Conservation (phyloP, 30 jellyfish, hydroid and myxozoan genomes). For the Chrysaora quinquecirrha region DNA sequence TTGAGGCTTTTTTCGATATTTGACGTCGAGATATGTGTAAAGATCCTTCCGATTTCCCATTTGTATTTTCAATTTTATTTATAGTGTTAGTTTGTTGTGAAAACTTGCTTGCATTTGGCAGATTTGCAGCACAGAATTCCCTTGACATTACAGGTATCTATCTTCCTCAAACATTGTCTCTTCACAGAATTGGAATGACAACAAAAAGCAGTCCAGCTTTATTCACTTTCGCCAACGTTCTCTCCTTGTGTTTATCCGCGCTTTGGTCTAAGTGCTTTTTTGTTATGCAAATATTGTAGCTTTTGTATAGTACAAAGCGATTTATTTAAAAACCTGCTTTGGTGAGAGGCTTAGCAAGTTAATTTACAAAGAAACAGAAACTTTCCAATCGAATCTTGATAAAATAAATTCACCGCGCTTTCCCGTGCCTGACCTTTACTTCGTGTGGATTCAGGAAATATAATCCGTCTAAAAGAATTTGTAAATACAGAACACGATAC, state of each 20-base stretch:
- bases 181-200: neutral
- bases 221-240: neutral
- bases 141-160: constrained; percentile 28
- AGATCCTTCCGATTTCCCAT: neutral
- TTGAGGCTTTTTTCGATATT: neutral
- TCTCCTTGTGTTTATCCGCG: neutral
- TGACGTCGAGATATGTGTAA: neutral
- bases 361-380: too few species aligned
- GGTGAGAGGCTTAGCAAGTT: too few species aligned
- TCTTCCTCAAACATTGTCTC: neutral
- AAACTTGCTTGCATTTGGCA: neutral
- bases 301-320: too few species aligned
- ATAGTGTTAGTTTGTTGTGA: neutral
- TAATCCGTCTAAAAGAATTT: too few species aligned
- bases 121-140: neutral
- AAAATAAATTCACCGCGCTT: too few species aligned
- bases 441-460: too few species aligned
- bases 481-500: too few species aligned
- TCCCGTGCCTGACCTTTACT: too few species aligned
- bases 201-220: too few species aligned
- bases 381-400: too few species aligned
- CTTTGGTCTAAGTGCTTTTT: neutral
- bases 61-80: neutral
- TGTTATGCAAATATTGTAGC: neutral
- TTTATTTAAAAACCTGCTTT: too few species aligned